Base-by-base conservation (phyloP, 2,113 vertebrate genomes). In the Lutjanus erythropterus region DNA sequence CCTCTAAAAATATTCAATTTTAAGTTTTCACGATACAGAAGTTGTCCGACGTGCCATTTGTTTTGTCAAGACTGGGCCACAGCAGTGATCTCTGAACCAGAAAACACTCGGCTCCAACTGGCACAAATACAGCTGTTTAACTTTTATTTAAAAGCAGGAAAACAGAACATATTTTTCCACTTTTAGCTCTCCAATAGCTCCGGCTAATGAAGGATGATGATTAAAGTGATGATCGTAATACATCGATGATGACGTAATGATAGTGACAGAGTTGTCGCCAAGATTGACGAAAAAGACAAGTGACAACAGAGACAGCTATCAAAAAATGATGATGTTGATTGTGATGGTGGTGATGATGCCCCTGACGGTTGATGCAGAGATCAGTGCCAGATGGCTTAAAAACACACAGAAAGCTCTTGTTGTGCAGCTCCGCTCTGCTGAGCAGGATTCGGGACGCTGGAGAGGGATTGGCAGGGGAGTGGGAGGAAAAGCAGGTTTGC, bases 371-470 rank as follows among this genome's bases (percentile, higher is more conserved):
- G 53, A 81, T 66, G 67, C 16, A 27, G 47, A 73, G 37, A 60
- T 85, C 59, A 42, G 80, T 55, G 78, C 76, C 91, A 91, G 88
- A 88, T 89, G 89, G 89, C 84, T 86, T 77, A 75, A 84, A 85
- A 86, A 86, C 80, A 69, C 80, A 80, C 60, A 83, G 25, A 71
- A 42, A 60, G 25, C 67, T 80, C 27, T 71, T 49, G 69, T 74
- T 76, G 79, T 80, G 70, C 71, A 12, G 69, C 75, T 80, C n/a
- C 1, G 35, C 80, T 86, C 86, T 75, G 78, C 80, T 69, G 80
- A 89, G 71, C 75, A 78, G 74, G 66, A 85, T 85, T 78, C 25
- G 1, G 75, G 79, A 67, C 60, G 71, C 75, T 82, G 37, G 58
- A 31, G 78, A 61, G 55, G 64, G 71, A 81, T 71, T 81, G 84